Percentiles rank a stretch among this genome's conserved stretches.
Conservation (phyloP, 2,888 invertebrate species). For the Liodrosophila aerea region DNA sequence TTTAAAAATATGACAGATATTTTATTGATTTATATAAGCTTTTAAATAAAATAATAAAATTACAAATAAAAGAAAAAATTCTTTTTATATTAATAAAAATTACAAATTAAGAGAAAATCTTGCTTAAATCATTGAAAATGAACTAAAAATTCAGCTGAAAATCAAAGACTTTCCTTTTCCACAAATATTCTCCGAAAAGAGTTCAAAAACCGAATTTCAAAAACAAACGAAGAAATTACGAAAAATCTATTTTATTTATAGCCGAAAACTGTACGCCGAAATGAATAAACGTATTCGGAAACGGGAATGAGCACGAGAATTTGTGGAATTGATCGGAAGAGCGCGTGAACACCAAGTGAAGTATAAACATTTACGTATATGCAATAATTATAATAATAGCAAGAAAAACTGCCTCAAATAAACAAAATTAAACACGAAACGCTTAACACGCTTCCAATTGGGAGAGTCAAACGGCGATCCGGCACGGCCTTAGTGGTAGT, state of each 20-base stretch:
- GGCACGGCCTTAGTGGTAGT: background rate
- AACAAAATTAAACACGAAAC: conserved; percentile 56
- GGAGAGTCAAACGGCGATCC: conserved; percentile 49
- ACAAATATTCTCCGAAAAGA: no score
- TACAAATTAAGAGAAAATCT: no score
- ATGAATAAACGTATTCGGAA: background rate
- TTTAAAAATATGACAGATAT: no score
- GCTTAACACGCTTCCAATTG: conserved; percentile 71
- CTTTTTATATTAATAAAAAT: no score
- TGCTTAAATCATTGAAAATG: no score
- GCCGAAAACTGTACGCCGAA: background rate
- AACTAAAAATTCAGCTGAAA: no score
- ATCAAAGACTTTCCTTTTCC: no score
- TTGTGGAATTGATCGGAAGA: conserved; percentile 1
- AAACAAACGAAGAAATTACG: background rate
- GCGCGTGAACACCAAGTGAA: conserved; percentile 20
- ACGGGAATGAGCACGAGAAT: conserved; percentile 10
- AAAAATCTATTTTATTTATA: no score
- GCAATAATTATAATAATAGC: conserved; percentile 67
- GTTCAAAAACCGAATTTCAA: no score
- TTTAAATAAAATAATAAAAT: no score
- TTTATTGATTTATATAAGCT: no score
- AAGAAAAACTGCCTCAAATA: conserved; percentile 50
- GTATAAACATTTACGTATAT: conserved; percentile 48
- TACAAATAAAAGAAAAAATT: no score